phyloP scores from a whole-genome alignment of 2,888 invertebrate genomes.

The Acrobasis suavella region DNA sequence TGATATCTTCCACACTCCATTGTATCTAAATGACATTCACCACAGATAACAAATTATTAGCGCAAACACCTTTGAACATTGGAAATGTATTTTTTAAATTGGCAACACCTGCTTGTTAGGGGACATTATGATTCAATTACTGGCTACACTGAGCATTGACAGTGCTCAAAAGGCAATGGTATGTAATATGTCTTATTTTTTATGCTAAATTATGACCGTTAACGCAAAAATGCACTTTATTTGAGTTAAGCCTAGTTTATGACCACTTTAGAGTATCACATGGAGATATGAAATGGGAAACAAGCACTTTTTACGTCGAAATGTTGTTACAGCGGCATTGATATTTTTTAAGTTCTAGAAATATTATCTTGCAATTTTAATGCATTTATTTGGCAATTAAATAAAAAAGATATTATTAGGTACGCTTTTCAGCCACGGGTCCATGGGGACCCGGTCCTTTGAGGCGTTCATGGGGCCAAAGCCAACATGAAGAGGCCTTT shows the following conservation, averaged over 20 bases:
- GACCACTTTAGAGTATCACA: not conserved
- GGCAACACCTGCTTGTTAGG: conserved; percentile 21
- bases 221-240: conserved; percentile 1
- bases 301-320: not conserved
- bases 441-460: no score
- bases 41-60: conserved; percentile 17
- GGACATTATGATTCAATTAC: conserved; percentile 18
- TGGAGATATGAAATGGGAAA: not conserved
- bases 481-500: no score
- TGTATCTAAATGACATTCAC: conserved; percentile 19
- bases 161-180: not conserved
- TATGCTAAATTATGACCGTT: conserved; percentile 2
- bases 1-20: conserved; percentile 16
- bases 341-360: no score
- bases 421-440: no score
- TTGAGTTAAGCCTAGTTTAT: conserved; percentile 11
- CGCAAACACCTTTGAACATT: conserved; percentile 16
- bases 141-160: conserved; percentile 10
- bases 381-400: no score
- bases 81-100: conserved; percentile 16
- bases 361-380: no score
- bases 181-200: conserved; percentile 2
- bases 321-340: not conserved
- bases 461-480: no score
- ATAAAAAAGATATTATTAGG: no score